A percentile compares a stretch with the other conserved stretches of the same genome.
These are phyloP conservation scores for Cyprinodon brontotheroides DNA, from an alignment of 2,113 vertebrate genomes.

Conservation along the genomic window DNA sequence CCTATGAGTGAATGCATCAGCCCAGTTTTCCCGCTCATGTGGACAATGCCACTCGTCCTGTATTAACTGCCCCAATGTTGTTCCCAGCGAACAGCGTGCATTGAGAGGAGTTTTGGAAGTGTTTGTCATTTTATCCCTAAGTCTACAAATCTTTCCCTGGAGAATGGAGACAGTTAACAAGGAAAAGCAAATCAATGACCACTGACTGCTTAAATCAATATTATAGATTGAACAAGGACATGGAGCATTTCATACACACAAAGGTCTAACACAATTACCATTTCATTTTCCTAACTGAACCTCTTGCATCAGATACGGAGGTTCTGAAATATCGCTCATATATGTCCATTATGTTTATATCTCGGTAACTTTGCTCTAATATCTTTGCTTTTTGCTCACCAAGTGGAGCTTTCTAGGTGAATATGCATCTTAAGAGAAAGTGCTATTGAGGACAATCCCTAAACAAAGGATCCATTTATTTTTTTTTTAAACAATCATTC, in stretches of 20 bases:
- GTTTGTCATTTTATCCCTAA: slow-evolving; percentile 46
- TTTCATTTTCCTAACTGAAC: slow-evolving; percentile 3
- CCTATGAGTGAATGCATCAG: slow-evolving; percentile 68
- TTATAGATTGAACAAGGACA: slow-evolving; percentile 33
- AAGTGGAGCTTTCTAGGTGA: neutral
- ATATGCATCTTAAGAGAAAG: neutral
- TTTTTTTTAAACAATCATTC: no score
- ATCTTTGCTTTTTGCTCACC: neutral
- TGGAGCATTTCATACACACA: slow-evolving; percentile 14
- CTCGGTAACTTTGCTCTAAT: no score
- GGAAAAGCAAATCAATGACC: slow-evolving; percentile 50
- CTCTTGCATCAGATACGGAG: slow-evolving; percentile 17
- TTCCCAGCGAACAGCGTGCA: slow-evolving; percentile 49
- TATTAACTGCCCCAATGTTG: slow-evolving; percentile 59
- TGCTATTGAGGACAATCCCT: neutral
- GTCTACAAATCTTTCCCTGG: slow-evolving; percentile 49
- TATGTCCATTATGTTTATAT: no score
- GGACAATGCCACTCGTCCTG: slow-evolving; percentile 75
- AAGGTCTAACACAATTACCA: slow-evolving; percentile 28
- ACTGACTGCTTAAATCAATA: slow-evolving; percentile 44
- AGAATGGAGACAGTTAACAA: slow-evolving; percentile 29
- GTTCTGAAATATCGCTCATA: neutral
- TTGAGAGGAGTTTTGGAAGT: slow-evolving; percentile 43
- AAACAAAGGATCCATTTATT: neutral
- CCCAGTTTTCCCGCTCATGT: slow-evolving; percentile 60